Percentiles rank a stretch among this genome's conserved stretches.
phyloP scores from a whole-genome alignment of 2,113 vertebrate genomes.

The Percopsis transmontana region DNA sequence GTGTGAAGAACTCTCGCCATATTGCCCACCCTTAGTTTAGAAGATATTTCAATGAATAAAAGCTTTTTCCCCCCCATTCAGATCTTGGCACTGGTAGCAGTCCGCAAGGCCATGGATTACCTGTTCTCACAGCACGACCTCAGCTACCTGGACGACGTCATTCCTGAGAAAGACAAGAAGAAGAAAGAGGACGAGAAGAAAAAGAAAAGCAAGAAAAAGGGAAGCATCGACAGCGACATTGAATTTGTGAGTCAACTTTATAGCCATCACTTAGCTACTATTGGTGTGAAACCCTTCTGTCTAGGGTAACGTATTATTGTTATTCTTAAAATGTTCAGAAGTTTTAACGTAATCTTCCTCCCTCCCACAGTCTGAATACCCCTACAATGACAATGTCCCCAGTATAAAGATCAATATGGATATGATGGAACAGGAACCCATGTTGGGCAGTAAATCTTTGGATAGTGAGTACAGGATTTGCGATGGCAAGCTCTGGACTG shows the following conservation, averaged over 20 bases:
- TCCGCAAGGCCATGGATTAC: constrained; percentile 98
- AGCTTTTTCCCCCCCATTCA: constrained; percentile 53
- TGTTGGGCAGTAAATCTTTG: constrained; percentile 90
- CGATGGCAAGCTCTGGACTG: not conserved
- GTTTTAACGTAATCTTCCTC: constrained; percentile 70
- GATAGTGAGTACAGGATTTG: constrained; percentile 91
- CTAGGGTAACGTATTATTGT: not conserved
- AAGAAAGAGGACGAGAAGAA: constrained; percentile 99
- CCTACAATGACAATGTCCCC: constrained; percentile 92
- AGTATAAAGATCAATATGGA: constrained; percentile 99
- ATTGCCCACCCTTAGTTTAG: no score
- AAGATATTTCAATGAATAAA: no score
- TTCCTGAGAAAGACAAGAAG: constrained; percentile 99
- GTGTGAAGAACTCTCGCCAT: no score
- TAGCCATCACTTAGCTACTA: not conserved
- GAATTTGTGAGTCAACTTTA: constrained; percentile 85
- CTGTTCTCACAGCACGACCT: constrained; percentile 97
- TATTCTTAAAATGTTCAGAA: not conserved
- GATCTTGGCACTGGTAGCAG: constrained; percentile 94
- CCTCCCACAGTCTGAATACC: constrained; percentile 94
- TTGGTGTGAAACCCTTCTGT: not conserved
- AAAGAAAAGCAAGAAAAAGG: constrained; percentile 96
- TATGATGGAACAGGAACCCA: constrained; percentile 94
- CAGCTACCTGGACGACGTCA: constrained; percentile 96
- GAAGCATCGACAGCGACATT: constrained; percentile 92